These are phyloP conservation scores for Bradynema listronoti DNA, from an alignment of 1,140 invertebrate genomes.

Conservation along the genomic window DNA sequence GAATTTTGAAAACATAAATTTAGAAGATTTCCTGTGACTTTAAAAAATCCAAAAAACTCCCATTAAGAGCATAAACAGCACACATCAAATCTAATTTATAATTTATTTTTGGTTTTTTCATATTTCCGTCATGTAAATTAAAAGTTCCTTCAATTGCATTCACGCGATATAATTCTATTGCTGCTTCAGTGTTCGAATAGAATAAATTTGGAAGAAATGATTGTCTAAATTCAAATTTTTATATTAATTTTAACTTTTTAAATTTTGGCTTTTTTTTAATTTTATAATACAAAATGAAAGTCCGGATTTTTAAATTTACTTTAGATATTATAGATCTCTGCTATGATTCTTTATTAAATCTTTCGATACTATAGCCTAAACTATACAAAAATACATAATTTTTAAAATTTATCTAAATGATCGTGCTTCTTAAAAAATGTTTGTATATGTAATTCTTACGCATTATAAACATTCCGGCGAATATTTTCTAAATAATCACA, in stretches of 20 bases:
- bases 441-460: conserved; percentile 4
- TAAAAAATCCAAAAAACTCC: conserved; percentile 45
- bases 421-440: background rate
- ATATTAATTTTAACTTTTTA: background rate
- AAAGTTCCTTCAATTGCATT: conserved; percentile 40
- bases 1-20: background rate
- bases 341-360: background rate
- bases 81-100: conserved; percentile 33
- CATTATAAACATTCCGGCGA: conserved; percentile 8
- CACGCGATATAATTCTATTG: conserved; percentile 38
- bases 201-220: conserved; percentile 33
- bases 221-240: background rate
- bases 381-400: background rate
- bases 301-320: background rate
- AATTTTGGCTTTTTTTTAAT: background rate
- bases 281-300: conserved; percentile 1
- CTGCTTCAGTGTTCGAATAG: conserved; percentile 40
- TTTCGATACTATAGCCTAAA: background rate
- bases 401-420: background rate
- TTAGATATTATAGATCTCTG: background rate
- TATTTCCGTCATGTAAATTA: conserved; percentile 17
- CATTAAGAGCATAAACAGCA: conserved; percentile 31
- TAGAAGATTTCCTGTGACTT: too few species aligned
- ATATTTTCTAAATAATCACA: conserved; percentile 30
- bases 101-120: too few species aligned